These are phyloP conservation scores for Spisula solida DNA, from an alignment of 2,888 invertebrate genomes.

Conservation along the genomic window DNA sequence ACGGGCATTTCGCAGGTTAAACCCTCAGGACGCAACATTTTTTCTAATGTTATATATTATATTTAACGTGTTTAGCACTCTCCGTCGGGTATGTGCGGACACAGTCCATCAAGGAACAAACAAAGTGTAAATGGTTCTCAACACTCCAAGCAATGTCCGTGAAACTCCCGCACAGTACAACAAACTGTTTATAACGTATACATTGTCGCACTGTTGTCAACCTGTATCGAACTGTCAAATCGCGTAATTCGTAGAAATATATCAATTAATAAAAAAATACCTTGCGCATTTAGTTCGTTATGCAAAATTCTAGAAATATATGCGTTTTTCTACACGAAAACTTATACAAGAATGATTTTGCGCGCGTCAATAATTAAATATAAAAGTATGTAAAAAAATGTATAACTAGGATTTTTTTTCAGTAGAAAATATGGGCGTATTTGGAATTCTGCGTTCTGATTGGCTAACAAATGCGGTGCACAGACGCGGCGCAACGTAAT, in stretches of 20 bases:
- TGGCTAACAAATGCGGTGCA: constrained; percentile 50
- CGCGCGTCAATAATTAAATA: not conserved
- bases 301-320: not conserved
- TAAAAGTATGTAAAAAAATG: constrained; percentile 10
- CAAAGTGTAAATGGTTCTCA: constrained; percentile 65
- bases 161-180: constrained; percentile 56
- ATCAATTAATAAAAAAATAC: not conserved
- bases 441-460: constrained; percentile 44
- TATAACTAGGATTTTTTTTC: constrained; percentile 43
- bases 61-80: constrained; percentile 65
- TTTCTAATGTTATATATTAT: constrained; percentile 28
- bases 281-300: no score
- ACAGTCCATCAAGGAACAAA: constrained; percentile 39
- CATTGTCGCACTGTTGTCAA: not conserved
- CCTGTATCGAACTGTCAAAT: not conserved
- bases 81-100: constrained; percentile 53
- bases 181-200: constrained; percentile 67
- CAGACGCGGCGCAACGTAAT: constrained; percentile 23
- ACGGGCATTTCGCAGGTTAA: constrained; percentile 62
- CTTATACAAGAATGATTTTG: not conserved
- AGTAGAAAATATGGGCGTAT: constrained; percentile 54
- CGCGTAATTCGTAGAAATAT: not conserved
- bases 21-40: constrained; percentile 69
- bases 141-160: constrained; percentile 54
- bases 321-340: not conserved